phyloP scores from a whole-genome alignment of 2,113 vertebrate genomes.

The Tichodroma muraria region DNA sequence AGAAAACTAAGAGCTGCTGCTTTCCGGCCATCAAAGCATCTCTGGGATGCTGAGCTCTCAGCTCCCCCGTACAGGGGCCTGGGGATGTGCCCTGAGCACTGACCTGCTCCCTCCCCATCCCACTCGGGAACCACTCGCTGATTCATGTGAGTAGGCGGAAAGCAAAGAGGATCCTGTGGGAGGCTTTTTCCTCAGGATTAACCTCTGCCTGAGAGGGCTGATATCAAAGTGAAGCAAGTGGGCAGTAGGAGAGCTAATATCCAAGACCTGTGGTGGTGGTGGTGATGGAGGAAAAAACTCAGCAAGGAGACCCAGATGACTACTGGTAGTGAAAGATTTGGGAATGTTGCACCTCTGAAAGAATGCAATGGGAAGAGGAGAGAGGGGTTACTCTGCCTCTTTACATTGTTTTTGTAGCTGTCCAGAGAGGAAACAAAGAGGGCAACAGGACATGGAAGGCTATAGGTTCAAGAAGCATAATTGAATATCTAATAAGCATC shows the following conservation, averaged over 20 bases:
- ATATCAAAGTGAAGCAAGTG: neutral
- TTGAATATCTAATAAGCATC: neutral
- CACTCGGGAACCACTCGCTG: fast-evolving
- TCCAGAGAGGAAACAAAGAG: neutral
- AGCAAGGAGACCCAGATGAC: neutral
- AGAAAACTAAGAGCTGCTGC: neutral
- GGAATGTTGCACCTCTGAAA: neutral
- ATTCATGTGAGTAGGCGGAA: neutral
- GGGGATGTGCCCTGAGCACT: neutral
- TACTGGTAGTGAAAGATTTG: neutral
- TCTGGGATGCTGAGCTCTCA: neutral
- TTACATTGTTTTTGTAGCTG: neutral
- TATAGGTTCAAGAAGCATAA: neutral
- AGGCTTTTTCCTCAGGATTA: neutral
- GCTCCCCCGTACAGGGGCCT: fast-evolving
- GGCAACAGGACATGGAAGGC: neutral
- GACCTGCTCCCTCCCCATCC: neutral
- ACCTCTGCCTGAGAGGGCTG: neutral
- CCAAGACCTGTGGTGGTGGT: neutral
- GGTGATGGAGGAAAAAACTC: neutral
- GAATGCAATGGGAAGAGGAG: neutral
- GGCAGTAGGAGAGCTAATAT: neutral
- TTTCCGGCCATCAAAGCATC: neutral
- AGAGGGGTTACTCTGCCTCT: neutral
- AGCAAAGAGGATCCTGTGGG: neutral